phyloP scores from a whole-genome alignment of 2,113 vertebrate genomes.

The Caranx melampygus region DNA sequence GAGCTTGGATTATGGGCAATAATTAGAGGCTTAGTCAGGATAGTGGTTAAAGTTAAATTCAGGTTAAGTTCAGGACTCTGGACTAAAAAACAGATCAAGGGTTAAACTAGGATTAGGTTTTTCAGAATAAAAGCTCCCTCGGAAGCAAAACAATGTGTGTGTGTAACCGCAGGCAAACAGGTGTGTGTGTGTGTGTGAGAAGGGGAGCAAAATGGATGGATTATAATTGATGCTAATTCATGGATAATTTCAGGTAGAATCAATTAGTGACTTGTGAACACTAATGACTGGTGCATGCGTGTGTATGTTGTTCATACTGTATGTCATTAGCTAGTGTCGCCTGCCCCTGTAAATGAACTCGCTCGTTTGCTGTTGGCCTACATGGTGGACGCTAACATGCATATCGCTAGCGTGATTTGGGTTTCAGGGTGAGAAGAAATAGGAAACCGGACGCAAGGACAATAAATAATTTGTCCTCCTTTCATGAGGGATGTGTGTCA shows the following conservation, averaged over 20 bases:
- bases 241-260: slow-evolving; percentile 61
- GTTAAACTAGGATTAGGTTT: background rate
- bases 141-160: slow-evolving; percentile 6
- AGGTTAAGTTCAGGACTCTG: background rate
- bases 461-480: slow-evolving; percentile 78
- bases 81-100: background rate
- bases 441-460: slow-evolving; percentile 60
- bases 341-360: slow-evolving; percentile 38
- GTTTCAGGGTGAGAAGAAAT: slow-evolving; percentile 39
- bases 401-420: slow-evolving; percentile 36
- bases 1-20: background rate
- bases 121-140: background rate
- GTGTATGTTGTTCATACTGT: slow-evolving; percentile 8
- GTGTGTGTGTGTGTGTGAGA: background rate
- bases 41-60: background rate
- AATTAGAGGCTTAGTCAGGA: background rate
- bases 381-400: slow-evolving; percentile 22
- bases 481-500: slow-evolving; percentile 74
- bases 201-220: slow-evolving; percentile 13
- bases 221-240: slow-evolving; percentile 48
- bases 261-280: slow-evolving; percentile 55
- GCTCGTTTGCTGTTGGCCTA: slow-evolving; percentile 38
- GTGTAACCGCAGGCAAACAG: background rate
- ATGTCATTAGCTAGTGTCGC: slow-evolving; percentile 34
- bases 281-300: slow-evolving; percentile 22